phyloP scores from a whole-genome alignment of 1,140 invertebrate species.

The Daktulosphaira vitifoliae region DNA sequence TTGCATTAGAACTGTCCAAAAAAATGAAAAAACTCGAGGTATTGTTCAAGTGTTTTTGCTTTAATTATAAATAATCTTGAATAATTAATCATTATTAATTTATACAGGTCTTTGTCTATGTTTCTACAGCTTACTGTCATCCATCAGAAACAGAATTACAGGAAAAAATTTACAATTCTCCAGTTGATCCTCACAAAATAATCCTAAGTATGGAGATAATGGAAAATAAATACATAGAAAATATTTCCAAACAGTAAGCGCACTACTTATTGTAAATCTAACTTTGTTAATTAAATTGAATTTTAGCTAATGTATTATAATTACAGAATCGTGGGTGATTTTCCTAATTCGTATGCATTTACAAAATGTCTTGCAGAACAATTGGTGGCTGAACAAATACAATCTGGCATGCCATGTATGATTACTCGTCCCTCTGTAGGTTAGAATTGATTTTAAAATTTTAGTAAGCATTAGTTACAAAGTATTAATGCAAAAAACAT shows the following conservation, averaged over 20 bases:
- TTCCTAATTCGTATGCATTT: slow-evolving; percentile 86
- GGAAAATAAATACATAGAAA: slow-evolving; percentile 63
- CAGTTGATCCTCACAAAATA: slow-evolving; percentile 74
- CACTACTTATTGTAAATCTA: slow-evolving; percentile 51
- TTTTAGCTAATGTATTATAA: slow-evolving; percentile 19
- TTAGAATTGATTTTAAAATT: no score
- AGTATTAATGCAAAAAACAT: no score
- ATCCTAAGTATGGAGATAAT: slow-evolving; percentile 83
- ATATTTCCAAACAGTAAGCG: slow-evolving; percentile 60
- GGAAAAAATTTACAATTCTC: slow-evolving; percentile 71
- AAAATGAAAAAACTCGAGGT: slow-evolving; percentile 47
- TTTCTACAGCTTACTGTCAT: slow-evolving; percentile 85
- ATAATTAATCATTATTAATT: no score
- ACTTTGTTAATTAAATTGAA: no score
- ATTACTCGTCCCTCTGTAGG: slow-evolving; percentile 86
- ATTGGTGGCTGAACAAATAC: slow-evolving; percentile 64
- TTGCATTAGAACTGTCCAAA: slow-evolving; percentile 46
- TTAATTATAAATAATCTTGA: no score
- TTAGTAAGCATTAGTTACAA: no score
- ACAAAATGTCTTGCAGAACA: slow-evolving; percentile 82
- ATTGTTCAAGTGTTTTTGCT: no score
- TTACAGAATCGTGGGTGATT: slow-evolving; percentile 64
- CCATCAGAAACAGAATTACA: slow-evolving; percentile 67
- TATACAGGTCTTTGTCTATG: slow-evolving; percentile 64
- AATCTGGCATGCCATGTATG: slow-evolving; percentile 64